Evolutionary conservation across 1,140 invertebrate genomes (phyloP), one percentile per base, ranked within the genome.

Genomic region (Coptotermes formosanus): DNA sequence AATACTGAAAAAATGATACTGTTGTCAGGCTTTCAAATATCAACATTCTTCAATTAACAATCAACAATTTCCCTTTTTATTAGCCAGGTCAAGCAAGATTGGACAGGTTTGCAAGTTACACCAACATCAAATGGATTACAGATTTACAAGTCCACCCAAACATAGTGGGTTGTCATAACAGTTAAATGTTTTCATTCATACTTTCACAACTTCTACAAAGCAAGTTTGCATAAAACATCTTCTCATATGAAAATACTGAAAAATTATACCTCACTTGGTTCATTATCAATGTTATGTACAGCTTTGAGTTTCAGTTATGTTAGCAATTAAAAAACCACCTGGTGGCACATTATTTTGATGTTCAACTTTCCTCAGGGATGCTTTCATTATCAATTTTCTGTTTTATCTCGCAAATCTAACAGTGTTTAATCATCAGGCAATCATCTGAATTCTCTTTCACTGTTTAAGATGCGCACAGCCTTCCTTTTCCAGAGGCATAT

Each of bases 1-100:
- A 86, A 86, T 86, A 45, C 85, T 86, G 85, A 86, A 86, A 86
- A 25, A 75, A 75, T 75, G 25, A 75, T 30, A 75, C 64, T 75
- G 25, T 75, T 75, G 52, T 55, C 52, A 55, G 19, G 52, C 52
- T 55, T 55, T 55, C 52, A 55, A 55, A 55, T 19, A 55, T 21
- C 52, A 55, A 55, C 64, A 75, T 25, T 75, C 64, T 75, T 75
- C 64, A 75, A 75, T 75, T 75, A 75, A 75, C 25, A 75, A 75
- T 30, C 25, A 75, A 75, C 64, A 75, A 75, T 6, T 75, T 16
- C 64, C 52, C 19, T 21, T 16, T 55, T 55, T 19, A 19, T 55
- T 19, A 21, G 52, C 52, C 7, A 30, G 64, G 55, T 30, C n/a
- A 8, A 75, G 64, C n/a, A 75, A 75, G 2, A 75, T 75, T 75